Conservation (phyloP, 2,113 vertebrate genomes). For the Alethe castanea region DNA sequence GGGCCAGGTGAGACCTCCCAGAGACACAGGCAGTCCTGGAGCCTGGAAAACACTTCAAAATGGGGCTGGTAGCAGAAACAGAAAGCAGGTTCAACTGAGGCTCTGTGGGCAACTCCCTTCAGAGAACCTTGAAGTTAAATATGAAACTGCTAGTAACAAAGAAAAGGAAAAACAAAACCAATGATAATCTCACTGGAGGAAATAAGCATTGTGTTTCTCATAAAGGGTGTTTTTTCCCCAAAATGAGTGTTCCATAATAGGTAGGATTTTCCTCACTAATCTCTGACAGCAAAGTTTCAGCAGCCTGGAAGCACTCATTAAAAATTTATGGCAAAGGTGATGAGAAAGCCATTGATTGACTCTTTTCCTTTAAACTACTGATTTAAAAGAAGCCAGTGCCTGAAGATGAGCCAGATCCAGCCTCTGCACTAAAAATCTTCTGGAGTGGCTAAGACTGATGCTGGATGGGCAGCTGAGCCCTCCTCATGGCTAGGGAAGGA, state of each 20-base stretch:
- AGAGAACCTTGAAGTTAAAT: neutral
- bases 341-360: neutral
- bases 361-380: neutral
- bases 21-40: neutral
- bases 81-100: neutral
- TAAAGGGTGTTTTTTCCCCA: neutral
- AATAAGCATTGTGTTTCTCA: neutral
- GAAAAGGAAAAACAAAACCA: neutral
- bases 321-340: neutral
- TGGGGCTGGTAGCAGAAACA: neutral
- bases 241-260: neutral
- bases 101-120: neutral
- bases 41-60: neutral
- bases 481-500: neutral
- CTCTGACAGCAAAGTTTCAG: neutral
- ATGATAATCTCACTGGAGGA: neutral
- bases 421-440: neutral
- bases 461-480: neutral
- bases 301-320: neutral
- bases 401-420: neutral
- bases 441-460: neutral
- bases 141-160: neutral
- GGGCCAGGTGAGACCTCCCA: neutral
- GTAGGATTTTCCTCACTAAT: neutral
- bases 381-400: neutral